Conservation (phyloP, 2,113 vertebrate species). For the Plecotus auritus region DNA sequence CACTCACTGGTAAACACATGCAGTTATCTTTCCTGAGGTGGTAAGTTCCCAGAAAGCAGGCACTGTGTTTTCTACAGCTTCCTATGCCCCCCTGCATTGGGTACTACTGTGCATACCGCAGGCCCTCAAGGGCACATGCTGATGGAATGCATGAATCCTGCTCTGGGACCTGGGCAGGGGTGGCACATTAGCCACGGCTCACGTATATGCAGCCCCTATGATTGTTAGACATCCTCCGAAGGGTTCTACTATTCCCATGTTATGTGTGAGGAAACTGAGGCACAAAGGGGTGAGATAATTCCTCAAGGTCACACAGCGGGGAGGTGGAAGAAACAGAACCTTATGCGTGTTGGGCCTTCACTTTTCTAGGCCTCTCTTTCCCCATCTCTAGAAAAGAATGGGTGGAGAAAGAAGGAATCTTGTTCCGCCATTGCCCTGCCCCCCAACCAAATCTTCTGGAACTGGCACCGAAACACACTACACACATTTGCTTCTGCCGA, state of each 20-base stretch:
- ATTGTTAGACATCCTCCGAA: neutral
- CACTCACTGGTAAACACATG: neutral
- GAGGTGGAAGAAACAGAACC: neutral
- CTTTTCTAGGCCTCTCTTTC: neutral
- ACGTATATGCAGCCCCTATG: neutral
- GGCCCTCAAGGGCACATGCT: neutral
- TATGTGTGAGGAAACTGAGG: neutral
- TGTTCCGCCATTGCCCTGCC: rapidly evolving
- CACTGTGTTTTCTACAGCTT: neutral
- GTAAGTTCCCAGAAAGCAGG: neutral
- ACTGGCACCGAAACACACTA: rapidly evolving
- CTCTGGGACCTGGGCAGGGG: neutral
- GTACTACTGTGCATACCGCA: neutral
- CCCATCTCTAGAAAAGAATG: neutral
- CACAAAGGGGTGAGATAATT: neutral
- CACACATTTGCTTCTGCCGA: neutral
- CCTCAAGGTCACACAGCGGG: neutral
- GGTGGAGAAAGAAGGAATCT: neutral
- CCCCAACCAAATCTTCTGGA: neutral
- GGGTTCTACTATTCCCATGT: neutral
- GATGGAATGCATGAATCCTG: neutral
- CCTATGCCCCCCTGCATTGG: neutral
- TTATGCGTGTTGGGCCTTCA: neutral
- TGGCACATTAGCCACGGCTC: neutral
- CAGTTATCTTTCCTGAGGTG: neutral